Evolutionary conservation across 1,140 invertebrate genomes (phyloP).

Genomic region (Steinernema khuongi): DNA sequence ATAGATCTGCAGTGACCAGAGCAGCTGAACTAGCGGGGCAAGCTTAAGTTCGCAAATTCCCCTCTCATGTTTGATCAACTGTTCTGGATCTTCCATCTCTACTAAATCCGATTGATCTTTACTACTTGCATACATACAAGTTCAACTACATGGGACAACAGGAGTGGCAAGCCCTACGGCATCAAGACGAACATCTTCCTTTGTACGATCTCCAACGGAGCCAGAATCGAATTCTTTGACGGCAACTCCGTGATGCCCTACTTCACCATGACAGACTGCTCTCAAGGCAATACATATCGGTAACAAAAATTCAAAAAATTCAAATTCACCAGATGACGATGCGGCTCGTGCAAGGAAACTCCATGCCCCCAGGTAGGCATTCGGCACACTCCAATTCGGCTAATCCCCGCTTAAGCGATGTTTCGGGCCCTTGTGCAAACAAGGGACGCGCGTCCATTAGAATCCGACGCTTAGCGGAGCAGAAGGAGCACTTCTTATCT

Average conservation of each 20-base stretch:
- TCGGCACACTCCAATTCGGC: not conserved
- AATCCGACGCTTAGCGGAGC: not conserved
- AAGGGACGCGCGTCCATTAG: not conserved
- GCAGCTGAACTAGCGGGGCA: no score
- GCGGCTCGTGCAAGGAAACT: not conserved
- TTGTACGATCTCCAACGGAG: not conserved
- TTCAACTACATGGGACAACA: not conserved
- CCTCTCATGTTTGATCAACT: no score
- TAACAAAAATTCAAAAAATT: not conserved
- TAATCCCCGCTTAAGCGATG: not conserved
- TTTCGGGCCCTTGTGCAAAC: not conserved
- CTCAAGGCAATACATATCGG: not conserved
- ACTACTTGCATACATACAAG: no score
- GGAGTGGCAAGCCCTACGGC: not conserved
- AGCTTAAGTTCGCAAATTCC: no score
- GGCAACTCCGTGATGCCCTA: not conserved
- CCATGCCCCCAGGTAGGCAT: not conserved
- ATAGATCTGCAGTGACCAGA: no score
- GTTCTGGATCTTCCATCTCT: no score
- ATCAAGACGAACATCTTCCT: not conserved
- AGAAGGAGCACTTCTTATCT: not conserved
- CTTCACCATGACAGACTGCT: not conserved
- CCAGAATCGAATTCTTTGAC: not conserved
- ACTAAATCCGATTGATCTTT: no score
- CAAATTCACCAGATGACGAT: not conserved